A percentile compares a stretch with the other conserved stretches of the same genome.
Evolutionary conservation across 2,113 vertebrate genomes (phyloP).

Genomic region (Salvelinus namaycush): DNA sequence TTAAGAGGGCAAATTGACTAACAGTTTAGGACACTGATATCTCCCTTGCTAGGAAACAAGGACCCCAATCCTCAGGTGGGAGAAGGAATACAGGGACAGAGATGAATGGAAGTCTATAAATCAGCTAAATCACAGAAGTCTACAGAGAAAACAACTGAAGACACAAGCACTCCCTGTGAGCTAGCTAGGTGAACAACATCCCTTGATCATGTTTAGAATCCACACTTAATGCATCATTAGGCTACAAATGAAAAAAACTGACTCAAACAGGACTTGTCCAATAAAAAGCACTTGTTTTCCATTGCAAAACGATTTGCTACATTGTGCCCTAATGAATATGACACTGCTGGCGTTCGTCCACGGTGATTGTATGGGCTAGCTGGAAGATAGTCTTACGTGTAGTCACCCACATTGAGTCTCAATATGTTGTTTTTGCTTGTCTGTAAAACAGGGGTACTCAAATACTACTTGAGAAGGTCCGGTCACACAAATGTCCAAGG

Average conservation of each 20-base stretch:
- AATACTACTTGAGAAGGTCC: no score
- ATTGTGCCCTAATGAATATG: no score
- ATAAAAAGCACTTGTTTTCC: no score
- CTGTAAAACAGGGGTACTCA: no score
- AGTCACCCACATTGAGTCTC: no score
- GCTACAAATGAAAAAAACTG: no score
- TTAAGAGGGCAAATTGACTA: not conserved
- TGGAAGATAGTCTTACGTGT: not conserved
- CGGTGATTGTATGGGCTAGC: not conserved
- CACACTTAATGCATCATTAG: not conserved
- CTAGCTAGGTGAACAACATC: not conserved
- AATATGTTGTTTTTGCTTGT: no score
- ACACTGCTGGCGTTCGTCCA: not conserved
- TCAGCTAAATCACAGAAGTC: not conserved
- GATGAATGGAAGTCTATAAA: not conserved
- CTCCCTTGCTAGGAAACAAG: not conserved
- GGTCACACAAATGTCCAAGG: no score
- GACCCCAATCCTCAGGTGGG: not conserved
- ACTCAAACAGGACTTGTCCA: no score
- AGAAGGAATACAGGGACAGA: conserved; percentile 12
- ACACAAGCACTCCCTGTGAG: not conserved
- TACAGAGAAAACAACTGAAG: not conserved
- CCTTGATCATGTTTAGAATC: not conserved
- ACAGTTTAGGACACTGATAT: not conserved
- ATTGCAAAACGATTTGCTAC: no score